Conservation (phyloP, 2,113 vertebrate species). For the Antennarius striatus region DNA sequence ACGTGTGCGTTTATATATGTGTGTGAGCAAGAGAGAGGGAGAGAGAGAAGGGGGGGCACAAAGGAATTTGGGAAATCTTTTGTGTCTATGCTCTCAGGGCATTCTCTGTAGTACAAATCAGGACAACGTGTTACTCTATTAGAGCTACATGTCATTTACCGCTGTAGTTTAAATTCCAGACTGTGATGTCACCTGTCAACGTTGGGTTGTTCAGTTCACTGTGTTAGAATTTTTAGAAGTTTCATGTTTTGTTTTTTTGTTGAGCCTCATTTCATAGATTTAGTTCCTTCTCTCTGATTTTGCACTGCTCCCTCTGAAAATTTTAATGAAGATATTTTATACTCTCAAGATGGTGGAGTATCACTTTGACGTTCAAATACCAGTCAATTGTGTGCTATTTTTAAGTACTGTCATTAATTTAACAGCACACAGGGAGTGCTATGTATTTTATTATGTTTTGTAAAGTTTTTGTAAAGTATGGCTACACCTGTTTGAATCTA, state of each 20-base stretch:
- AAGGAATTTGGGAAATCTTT: background rate
- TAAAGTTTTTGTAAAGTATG: too few species aligned
- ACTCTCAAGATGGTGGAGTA: slow-evolving; percentile 30
- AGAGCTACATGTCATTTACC: background rate
- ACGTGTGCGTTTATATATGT: background rate
- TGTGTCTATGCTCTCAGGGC: background rate
- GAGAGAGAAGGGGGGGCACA: background rate
- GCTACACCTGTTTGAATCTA: too few species aligned
- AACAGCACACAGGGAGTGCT: too few species aligned
- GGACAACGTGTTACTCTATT: slow-evolving; percentile 3
- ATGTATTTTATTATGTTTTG: too few species aligned
- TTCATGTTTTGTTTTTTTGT: background rate
- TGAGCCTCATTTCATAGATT: too few species aligned
- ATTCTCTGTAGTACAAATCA: slow-evolving; percentile 21
- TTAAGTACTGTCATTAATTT: too few species aligned
- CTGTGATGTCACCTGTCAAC: background rate
- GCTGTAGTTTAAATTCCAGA: background rate
- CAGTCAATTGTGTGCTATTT: too few species aligned
- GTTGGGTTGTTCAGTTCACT: background rate
- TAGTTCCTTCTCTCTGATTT: too few species aligned
- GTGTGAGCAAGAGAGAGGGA: background rate
- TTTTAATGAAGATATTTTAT: too few species aligned
- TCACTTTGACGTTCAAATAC: slow-evolving; percentile 14
- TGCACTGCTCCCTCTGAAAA: too few species aligned
- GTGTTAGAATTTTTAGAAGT: background rate